These are phyloP conservation scores for Leptobrachium leishanense DNA, from an alignment of 2,113 vertebrate species.

Conservation along the genomic window DNA sequence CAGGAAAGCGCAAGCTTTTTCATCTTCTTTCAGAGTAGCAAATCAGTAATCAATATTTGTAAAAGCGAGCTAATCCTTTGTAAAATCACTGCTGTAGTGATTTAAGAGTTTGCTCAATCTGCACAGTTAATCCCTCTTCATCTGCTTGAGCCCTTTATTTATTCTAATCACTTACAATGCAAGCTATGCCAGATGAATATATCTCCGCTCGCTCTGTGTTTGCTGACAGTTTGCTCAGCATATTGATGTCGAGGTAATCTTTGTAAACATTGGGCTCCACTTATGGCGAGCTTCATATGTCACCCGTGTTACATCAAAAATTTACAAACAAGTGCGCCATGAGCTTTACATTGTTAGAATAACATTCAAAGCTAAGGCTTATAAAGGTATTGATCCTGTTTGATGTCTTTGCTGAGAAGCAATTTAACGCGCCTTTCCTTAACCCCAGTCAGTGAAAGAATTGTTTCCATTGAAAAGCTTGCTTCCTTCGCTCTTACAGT, in stretches of 20 bases:
- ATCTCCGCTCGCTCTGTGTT: conserved; percentile 65
- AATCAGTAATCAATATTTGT: conserved; percentile 84
- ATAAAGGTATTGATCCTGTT: not conserved
- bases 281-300: conserved; percentile 63
- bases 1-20: conserved; percentile 63
- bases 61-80: conserved; percentile 79
- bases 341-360: conserved; percentile 33
- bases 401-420: not conserved
- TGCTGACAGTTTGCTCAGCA: conserved; percentile 73
- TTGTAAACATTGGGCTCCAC: conserved; percentile 67
- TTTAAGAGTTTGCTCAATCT: conserved; percentile 81
- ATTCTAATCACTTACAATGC: conserved; percentile 67
- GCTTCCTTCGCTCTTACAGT: too few relatives aligned
- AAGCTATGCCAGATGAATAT: conserved; percentile 70
- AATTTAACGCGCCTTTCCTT: too few relatives aligned
- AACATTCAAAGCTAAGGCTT: conserved; percentile 43
- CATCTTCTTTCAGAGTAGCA: conserved; percentile 69
- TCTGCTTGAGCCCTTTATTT: conserved; percentile 74
- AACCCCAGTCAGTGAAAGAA: not conserved
- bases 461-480: not conserved
- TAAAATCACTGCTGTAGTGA: conserved; percentile 76
- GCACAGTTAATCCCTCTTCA: conserved; percentile 83
- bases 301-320: conserved; percentile 64
- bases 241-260: conserved; percentile 73
- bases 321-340: conserved; percentile 66